These are phyloP conservation scores for Engystomops pustulosus DNA, from an alignment of 2,113 vertebrate species.

Conservation along the genomic window DNA sequence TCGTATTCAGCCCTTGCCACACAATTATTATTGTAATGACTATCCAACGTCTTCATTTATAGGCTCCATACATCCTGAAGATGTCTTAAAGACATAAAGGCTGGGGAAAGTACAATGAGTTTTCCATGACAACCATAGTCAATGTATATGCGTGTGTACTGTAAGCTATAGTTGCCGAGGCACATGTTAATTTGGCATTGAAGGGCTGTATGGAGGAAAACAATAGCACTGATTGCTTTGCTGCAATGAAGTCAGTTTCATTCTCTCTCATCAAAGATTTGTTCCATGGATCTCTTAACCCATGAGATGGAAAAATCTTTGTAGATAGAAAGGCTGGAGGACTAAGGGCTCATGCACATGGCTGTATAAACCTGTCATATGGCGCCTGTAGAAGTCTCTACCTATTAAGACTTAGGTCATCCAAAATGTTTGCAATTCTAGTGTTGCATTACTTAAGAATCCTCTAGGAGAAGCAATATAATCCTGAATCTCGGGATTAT, in stretches of 20 bases:
- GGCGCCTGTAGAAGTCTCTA: no score
- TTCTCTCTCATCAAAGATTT: constrained; percentile 46
- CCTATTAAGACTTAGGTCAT: no score
- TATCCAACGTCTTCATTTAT: not conserved
- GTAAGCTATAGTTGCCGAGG: constrained; percentile 8
- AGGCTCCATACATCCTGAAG: not conserved
- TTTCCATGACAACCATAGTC: not conserved
- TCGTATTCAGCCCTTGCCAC: no score
- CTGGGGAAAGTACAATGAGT: not conserved
- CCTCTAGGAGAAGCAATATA: no score
- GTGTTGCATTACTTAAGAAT: no score
- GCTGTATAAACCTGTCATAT: not conserved
- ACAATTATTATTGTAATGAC: not conserved
- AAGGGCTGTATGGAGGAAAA: constrained; percentile 25
- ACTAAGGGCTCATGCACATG: not conserved
- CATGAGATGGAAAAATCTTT: constrained; percentile 18
- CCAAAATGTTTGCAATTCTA: no score
- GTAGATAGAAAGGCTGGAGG: not conserved
- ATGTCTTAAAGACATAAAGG: not conserved
- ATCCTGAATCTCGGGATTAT: no score
- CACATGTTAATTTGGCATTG: constrained; percentile 23
- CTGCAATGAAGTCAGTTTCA: constrained; percentile 40
- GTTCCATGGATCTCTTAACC: constrained; percentile 21
- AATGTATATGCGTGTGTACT: constrained; percentile 17
- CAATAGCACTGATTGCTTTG: constrained; percentile 45